Evolutionary conservation across 2,113 vertebrate species (phyloP).

Genomic region (Rhabdomys dilectus): DNA sequence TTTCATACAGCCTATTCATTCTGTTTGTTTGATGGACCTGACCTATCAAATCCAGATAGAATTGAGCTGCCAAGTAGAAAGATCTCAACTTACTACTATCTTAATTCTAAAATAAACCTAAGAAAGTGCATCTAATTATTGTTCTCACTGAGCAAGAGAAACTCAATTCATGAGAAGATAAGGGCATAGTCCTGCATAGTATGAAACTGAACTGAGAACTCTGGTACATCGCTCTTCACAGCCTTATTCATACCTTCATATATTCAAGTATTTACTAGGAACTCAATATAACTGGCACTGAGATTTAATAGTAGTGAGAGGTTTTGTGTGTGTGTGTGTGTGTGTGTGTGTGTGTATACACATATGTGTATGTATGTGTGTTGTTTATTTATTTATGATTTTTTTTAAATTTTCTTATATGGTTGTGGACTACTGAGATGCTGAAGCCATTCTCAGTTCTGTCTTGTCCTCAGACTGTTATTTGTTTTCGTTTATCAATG

Average conservation of each 20-base stretch:
- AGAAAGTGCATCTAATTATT: neutral
- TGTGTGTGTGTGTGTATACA: neutral
- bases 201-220: neutral
- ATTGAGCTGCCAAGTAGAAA: neutral
- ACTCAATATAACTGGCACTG: neutral
- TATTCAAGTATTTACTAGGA: neutral
- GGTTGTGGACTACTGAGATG: neutral
- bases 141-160: neutral
- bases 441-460: neutral
- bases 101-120: neutral
- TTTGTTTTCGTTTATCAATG: neutral
- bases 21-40: neutral
- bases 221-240: neutral
- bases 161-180: neutral
- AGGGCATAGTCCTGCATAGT: neutral
- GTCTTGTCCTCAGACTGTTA: neutral
- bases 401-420: neutral
- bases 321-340: neutral
- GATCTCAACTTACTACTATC: neutral
- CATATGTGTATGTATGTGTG: neutral
- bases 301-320: neutral
- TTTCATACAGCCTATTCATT: neutral
- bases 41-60: neutral
- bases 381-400: neutral
- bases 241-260: neutral